Evolutionary conservation across 2,113 vertebrate genomes (phyloP).

Genomic region (Campylorhamphus procurvoides): DNA sequence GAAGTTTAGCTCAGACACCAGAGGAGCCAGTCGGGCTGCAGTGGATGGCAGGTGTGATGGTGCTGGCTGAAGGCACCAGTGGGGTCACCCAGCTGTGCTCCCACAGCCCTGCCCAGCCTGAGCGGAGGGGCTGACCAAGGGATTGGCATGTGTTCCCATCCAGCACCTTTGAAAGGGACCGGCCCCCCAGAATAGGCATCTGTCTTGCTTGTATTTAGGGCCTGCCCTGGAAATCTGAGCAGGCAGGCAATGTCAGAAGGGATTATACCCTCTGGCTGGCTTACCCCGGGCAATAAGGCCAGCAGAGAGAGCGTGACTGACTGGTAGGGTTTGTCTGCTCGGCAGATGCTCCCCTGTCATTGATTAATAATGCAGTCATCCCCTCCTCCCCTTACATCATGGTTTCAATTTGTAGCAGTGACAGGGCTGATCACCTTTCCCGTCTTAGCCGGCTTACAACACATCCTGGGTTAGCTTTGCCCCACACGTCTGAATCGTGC

Average conservation of each 20-base stretch:
- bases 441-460: background rate
- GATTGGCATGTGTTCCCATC: background rate
- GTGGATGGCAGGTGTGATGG: background rate
- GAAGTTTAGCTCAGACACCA: background rate
- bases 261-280: background rate
- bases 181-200: background rate
- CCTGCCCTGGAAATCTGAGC: slow-evolving; percentile 20
- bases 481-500: background rate
- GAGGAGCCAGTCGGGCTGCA: background rate
- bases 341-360: background rate
- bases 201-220: background rate
- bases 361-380: background rate
- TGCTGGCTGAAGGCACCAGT: fast-evolving
- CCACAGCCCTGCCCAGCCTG: background rate
- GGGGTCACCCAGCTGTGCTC: background rate
- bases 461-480: background rate
- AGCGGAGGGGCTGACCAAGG: background rate
- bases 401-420: slow-evolving; percentile 25
- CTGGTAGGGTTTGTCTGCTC: background rate
- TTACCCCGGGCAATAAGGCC: background rate
- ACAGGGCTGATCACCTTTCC: slow-evolving; percentile 14
- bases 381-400: background rate
- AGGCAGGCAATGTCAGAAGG: background rate
- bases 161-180: background rate
- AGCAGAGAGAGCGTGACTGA: background rate